Base-by-base conservation (phyloP, 2,888 invertebrate genomes). In the Drosophila fulvimacula region DNA sequence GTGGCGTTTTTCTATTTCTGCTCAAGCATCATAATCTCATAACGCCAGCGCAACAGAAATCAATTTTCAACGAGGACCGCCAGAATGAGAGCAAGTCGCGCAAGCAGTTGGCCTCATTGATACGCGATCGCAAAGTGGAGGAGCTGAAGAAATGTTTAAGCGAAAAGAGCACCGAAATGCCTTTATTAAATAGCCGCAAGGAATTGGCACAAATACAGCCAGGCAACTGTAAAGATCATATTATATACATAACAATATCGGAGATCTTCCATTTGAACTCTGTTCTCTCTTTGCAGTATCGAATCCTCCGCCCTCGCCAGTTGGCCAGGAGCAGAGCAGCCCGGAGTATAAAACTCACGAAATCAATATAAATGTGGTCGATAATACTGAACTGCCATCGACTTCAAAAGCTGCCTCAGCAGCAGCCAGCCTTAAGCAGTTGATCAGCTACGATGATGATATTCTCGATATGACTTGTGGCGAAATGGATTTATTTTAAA, bases 1-100 rank as follows among this genome's bases (percentile, higher is more conserved):
- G 98, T 13, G 98, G 98, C 24, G 95, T 98, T 48, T 98, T 95
- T 92, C 93, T 98, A 46, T 96, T 95, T 91, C 93, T 97, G n/a
- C 93, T 97, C 24, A 96, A 96, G 91, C 94, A 95, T 70, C 95
- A 96, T 76, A 93, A 94, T 55, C 94, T 94, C 59, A 93, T 96
- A 48, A 95, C 95, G 0, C 93, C 94, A 76, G 95, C 95, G 73
- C 95, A 95, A 92, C 94, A 95, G 77, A 94, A 94, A 66, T 92
- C 94, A 85, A 96, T 97, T 84, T 96, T 97, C 91, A 93, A 91
- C 7, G 95, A 95, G 59, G 96, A 96, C 65, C 94, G 93, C 39
- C 94, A 94, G 76, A 94, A 94, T 71, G 92, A 92, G 6, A 93
- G 93, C 51, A 94, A 94, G 62, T 93, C 93, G 72, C 93, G 93